phyloP scores from a whole-genome alignment of 2,888 invertebrate genomes.

The Drosophila aldrichi region DNA sequence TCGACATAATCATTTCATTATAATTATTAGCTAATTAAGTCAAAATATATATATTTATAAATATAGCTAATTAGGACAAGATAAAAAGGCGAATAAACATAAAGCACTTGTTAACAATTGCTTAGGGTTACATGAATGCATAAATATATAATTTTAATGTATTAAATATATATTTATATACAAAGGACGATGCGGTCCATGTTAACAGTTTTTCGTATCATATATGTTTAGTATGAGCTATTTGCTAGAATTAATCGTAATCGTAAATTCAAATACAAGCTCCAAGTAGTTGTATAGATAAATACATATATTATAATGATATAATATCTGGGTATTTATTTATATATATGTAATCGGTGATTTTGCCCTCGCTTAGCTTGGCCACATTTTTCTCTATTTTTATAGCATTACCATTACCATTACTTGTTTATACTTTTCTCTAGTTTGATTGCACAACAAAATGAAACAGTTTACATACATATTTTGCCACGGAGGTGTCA shows the following conservation, averaged over 20 bases:
- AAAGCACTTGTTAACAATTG: slow-evolving; percentile 78
- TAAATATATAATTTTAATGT: slow-evolving; percentile 23
- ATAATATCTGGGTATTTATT: slow-evolving; percentile 32
- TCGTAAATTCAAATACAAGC: slow-evolving; percentile 76
- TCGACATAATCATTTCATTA: slow-evolving; percentile 34
- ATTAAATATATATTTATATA: slow-evolving; percentile 31
- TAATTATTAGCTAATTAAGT: slow-evolving; percentile 56
- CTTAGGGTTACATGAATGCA: slow-evolving; percentile 62
- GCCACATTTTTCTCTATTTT: slow-evolving; percentile 38
- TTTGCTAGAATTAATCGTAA: slow-evolving; percentile 54
- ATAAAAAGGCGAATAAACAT: slow-evolving; percentile 66
- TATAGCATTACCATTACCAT: slow-evolving; percentile 7
- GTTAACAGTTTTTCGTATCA: slow-evolving; percentile 5
- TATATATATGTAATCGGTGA: slow-evolving; percentile 21
- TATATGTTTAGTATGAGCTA: slow-evolving; percentile 23
- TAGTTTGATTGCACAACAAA: slow-evolving; percentile 45
- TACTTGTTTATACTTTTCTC: slow-evolving; percentile 14
- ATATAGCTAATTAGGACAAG: slow-evolving; percentile 57
- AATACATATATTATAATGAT: slow-evolving; percentile 45
- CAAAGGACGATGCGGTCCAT: slow-evolving; percentile 2
- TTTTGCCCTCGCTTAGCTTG: slow-evolving; percentile 53
- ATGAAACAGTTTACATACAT: slow-evolving; percentile 25
- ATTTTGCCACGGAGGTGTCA: slow-evolving; percentile 32
- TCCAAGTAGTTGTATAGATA: slow-evolving; percentile 61
- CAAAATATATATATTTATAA: slow-evolving; percentile 32